Percentiles rank a stretch among this genome's conserved stretches.
Evolutionary conservation across 2,888 invertebrate species (phyloP).

Genomic region (Drosophila nr. perissopoda): DNA sequence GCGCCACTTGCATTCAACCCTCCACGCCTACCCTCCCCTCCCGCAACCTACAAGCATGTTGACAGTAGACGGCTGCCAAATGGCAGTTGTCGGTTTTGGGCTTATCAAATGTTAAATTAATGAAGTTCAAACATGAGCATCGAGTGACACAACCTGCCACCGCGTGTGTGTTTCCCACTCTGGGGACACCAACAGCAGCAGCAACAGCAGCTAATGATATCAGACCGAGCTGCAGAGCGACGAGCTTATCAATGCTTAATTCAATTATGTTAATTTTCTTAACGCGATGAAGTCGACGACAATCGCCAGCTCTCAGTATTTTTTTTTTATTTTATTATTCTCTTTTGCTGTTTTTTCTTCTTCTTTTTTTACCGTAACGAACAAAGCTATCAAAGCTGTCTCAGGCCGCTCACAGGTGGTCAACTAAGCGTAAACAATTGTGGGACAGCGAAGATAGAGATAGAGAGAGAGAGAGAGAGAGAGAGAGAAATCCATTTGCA

Average conservation of each 20-base stretch:
- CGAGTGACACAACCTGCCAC: constrained; percentile 44
- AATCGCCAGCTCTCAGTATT: constrained; percentile 40
- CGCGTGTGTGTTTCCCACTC: constrained; percentile 21
- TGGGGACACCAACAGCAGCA: constrained; percentile 14
- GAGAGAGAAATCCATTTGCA: constrained; percentile 45
- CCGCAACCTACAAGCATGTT: not conserved
- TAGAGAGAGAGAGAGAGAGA: not conserved
- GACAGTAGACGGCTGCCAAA: constrained; percentile 45
- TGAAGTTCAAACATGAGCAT: constrained; percentile 67
- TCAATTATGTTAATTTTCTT: constrained; percentile 75
- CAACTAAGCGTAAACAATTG: constrained; percentile 83
- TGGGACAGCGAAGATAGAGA: constrained; percentile 7
- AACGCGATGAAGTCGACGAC: constrained; percentile 51
- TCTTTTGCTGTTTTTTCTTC: constrained; percentile 19
- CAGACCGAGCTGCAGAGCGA: constrained; percentile 39
- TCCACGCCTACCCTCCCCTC: not conserved
- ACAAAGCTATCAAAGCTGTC: constrained; percentile 55
- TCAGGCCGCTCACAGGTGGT: constrained; percentile 78
- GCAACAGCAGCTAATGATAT: constrained; percentile 65
- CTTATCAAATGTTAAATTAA: constrained; percentile 79
- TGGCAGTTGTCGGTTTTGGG: constrained; percentile 32
- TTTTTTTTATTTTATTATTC: constrained; percentile 11
- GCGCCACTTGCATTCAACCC: constrained; percentile 30
- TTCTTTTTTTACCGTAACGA: constrained; percentile 51
- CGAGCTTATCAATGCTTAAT: constrained; percentile 78